Conservation (phyloP, 2,113 vertebrate genomes). For the Microtus oregoni region DNA sequence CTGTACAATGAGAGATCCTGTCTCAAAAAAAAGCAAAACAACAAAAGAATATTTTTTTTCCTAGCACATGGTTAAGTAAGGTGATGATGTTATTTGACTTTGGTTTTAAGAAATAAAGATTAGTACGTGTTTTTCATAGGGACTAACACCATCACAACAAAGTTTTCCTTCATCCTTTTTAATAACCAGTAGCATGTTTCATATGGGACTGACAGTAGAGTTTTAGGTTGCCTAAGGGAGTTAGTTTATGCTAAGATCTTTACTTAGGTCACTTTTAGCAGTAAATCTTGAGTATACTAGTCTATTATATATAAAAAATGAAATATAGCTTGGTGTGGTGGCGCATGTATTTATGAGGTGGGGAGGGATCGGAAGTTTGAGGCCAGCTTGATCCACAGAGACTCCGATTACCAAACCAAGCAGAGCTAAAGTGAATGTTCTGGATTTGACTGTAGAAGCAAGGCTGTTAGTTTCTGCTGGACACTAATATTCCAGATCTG, state of each 20-base stretch:
- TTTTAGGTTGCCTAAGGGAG: background rate
- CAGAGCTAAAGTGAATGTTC: background rate
- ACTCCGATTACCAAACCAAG: background rate
- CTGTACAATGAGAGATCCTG: background rate
- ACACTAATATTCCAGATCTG: constrained; percentile 46
- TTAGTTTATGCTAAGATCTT: constrained; percentile 49
- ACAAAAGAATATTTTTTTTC: background rate
- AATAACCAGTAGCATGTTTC: constrained; percentile 6
- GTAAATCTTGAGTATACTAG: background rate
- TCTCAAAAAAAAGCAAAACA: background rate
- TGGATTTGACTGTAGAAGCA: constrained; percentile 62
- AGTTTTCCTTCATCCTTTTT: constrained; percentile 42
- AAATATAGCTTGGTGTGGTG: background rate
- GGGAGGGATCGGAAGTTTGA: background rate
- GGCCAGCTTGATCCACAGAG: background rate
- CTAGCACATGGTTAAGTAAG: background rate
- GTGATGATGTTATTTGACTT: constrained; percentile 52
- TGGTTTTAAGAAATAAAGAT: constrained; percentile 56
- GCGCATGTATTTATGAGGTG: background rate
- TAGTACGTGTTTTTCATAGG: constrained; percentile 49
- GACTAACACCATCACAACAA: background rate
- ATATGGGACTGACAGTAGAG: background rate
- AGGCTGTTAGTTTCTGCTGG: constrained; percentile 59
- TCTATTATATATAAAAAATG: constrained; percentile 55
- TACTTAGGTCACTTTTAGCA: constrained; percentile 1